Percentiles rank a stretch among this genome's conserved stretches.
Conservation (phyloP, 2,888 invertebrate species). For the Ecdyonurus torrentis region DNA sequence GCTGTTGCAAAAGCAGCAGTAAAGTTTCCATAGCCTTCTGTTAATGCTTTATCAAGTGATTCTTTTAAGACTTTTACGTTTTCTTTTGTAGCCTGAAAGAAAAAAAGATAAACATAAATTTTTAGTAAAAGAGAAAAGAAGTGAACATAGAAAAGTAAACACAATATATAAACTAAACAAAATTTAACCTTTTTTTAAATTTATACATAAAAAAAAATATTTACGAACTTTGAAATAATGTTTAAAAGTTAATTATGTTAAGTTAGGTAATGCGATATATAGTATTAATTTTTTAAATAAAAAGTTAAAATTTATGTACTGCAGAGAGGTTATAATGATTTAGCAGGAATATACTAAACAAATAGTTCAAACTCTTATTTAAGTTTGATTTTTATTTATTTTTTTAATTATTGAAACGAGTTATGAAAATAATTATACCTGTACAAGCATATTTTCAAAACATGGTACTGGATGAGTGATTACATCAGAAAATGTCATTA, state of each 20-base stretch:
- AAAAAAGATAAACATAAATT: too few species aligned
- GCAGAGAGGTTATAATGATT: neutral
- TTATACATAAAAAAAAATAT: too few species aligned
- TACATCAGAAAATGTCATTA: constrained; percentile 55
- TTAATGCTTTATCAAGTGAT: constrained; percentile 44
- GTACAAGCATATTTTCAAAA: constrained; percentile 64
- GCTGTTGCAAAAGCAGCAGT: constrained; percentile 66
- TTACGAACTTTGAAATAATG: too few species aligned
- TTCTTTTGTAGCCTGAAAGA: constrained; percentile 79
- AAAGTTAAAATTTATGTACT: neutral
- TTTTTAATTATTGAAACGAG: too few species aligned
- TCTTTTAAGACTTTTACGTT: constrained; percentile 56
- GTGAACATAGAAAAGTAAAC: too few species aligned
- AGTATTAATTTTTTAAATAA: neutral
- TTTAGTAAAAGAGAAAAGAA: too few species aligned
- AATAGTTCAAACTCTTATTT: too few species aligned
- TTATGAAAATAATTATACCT: constrained; percentile 27
- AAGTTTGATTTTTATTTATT: too few species aligned
- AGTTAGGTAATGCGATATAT: neutral
- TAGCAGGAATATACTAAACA: neutral
- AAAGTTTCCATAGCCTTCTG: constrained; percentile 70
- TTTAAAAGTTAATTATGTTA: neutral
- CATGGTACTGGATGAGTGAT: constrained; percentile 66
- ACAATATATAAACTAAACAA: too few species aligned
- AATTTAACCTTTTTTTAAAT: too few species aligned